Evolutionary conservation across 2,888 invertebrate genomes (phyloP).

Genomic region (Marasmarcha lunaedactyla): DNA sequence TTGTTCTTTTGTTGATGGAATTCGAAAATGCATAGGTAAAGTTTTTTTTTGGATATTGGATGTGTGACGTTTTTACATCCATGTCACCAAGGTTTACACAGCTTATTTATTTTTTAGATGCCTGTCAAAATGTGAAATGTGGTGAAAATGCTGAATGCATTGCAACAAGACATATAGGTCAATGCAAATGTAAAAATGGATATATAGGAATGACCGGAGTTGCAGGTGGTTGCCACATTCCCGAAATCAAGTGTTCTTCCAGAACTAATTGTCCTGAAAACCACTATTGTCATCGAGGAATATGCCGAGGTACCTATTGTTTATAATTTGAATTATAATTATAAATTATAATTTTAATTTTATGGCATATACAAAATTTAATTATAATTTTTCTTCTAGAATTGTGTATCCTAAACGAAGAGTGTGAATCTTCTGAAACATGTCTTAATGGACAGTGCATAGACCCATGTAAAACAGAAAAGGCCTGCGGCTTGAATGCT

Average conservation of each 20-base stretch:
- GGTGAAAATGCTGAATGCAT: conserved; percentile 88
- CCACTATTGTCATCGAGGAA: conserved; percentile 83
- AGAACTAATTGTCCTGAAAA: conserved; percentile 81
- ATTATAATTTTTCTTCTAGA: conserved; percentile 52
- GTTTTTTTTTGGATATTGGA: neutral
- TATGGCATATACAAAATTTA: conserved; percentile 1
- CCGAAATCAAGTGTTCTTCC: conserved; percentile 77
- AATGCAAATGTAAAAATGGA: conserved; percentile 83
- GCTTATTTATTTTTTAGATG: conserved; percentile 59
- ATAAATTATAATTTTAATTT: neutral
- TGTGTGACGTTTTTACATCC: too few relatives aligned
- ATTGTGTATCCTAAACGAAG: conserved; percentile 81
- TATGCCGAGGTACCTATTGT: conserved; percentile 77
- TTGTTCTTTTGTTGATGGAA: conserved; percentile 78
- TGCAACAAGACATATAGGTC: conserved; percentile 79
- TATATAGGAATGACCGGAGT: conserved; percentile 83
- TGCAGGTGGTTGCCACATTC: conserved; percentile 80
- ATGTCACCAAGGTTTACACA: neutral
- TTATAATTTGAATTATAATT: conserved; percentile 5
- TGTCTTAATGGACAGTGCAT: conserved; percentile 86
- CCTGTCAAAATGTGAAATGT: conserved; percentile 82
- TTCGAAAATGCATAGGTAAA: conserved; percentile 81
- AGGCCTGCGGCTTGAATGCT: conserved; percentile 87
- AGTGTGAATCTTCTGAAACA: conserved; percentile 83
- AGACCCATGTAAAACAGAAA: conserved; percentile 81